A percentile compares a stretch with the other conserved stretches of the same genome.
phyloP scores from a whole-genome alignment of 1,140 invertebrate species.

The Papilio xuthus region DNA sequence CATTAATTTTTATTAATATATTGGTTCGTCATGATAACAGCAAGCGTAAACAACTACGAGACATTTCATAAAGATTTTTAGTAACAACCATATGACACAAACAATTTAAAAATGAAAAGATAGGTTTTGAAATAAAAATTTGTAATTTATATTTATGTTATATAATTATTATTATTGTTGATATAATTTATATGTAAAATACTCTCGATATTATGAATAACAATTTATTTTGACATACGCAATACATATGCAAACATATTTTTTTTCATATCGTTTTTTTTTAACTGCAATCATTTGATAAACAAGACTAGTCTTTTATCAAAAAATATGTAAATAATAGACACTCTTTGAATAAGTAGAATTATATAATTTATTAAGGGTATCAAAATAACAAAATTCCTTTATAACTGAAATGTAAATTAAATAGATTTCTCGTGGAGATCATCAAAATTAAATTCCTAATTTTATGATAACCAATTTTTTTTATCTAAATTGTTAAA shows the following conservation, averaged over 20 bases:
- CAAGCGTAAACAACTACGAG: too few relatives aligned
- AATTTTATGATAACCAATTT: neutral
- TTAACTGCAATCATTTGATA: conserved; percentile 42
- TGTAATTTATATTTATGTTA: neutral
- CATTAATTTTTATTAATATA: too few relatives aligned
- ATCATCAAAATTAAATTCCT: neutral
- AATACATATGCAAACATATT: conserved; percentile 37
- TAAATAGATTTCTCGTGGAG: neutral
- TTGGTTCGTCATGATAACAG: too few relatives aligned
- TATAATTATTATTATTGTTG: neutral
- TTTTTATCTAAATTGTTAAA: neutral
- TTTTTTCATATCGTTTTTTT: conserved; percentile 43
- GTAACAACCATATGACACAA: neutral
- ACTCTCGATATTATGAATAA: neutral
- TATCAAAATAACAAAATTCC: conserved; percentile 66
- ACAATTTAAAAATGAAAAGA: neutral
- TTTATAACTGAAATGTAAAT: conserved; percentile 43
- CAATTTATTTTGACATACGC: neutral
- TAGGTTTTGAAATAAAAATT: neutral
- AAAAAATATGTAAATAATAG: conserved; percentile 77
- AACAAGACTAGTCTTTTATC: conserved; percentile 72
- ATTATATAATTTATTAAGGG: conserved; percentile 77
- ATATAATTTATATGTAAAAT: neutral
- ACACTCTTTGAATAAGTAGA: conserved; percentile 77
- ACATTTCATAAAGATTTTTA: neutral